phyloP scores from a whole-genome alignment of 2,113 vertebrate species.

The Poeciliopsis retropinna region DNA sequence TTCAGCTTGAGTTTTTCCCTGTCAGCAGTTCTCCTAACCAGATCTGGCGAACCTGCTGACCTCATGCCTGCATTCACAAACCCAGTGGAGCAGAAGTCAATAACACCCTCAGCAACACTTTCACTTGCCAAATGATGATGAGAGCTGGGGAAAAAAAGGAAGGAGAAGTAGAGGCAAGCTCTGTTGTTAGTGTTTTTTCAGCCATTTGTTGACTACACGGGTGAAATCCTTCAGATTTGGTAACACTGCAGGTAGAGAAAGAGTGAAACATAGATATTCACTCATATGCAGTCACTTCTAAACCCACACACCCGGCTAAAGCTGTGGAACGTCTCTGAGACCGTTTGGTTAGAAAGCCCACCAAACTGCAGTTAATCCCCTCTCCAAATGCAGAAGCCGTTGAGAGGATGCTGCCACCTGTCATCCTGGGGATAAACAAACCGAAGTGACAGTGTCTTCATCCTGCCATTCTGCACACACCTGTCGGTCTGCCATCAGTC shows the following conservation, averaged over 20 bases:
- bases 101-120: slow-evolving; percentile 23
- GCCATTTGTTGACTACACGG: not conserved
- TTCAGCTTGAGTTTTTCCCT: slow-evolving; percentile 30
- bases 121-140: slow-evolving; percentile 36
- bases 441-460: slow-evolving; percentile 7
- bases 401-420: not conserved
- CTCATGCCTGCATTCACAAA: slow-evolving; percentile 27
- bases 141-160: slow-evolving; percentile 36
- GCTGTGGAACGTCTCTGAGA: slow-evolving; percentile 1
- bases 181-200: slow-evolving; percentile 21
- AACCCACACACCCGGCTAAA: not conserved
- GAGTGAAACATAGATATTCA: not conserved
- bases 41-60: slow-evolving; percentile 59
- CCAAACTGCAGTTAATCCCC: slow-evolving; percentile 37
- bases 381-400: slow-evolving; percentile 36
- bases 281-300: not conserved
- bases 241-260: not conserved
- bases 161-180: slow-evolving; percentile 3
- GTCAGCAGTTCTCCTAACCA: slow-evolving; percentile 64
- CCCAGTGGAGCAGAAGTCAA: slow-evolving; percentile 42
- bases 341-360: slow-evolving; percentile 8
- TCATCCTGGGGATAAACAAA: slow-evolving; percentile 23
- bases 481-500: slow-evolving; percentile 11
- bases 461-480: not conserved
- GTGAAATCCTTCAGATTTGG: slow-evolving; percentile 34